phyloP scores from a whole-genome alignment of 2,113 vertebrate species.

The Varanus salvator region DNA sequence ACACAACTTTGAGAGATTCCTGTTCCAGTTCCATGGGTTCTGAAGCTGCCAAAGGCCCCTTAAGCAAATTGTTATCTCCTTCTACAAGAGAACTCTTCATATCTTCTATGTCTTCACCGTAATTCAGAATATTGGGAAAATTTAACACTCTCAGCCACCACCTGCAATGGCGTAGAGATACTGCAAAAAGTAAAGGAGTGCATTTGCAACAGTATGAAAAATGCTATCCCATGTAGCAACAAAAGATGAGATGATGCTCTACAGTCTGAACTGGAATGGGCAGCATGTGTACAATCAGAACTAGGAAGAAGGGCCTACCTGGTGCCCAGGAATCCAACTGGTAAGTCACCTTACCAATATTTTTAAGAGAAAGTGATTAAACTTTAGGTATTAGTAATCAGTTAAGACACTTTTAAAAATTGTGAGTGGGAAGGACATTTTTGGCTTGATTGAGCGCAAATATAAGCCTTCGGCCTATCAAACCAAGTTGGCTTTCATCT shows the following conservation, averaged over 20 bases:
- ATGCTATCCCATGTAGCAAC: background rate
- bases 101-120: background rate
- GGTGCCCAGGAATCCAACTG: background rate
- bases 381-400: background rate
- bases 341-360: background rate
- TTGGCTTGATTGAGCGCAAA: background rate
- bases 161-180: background rate
- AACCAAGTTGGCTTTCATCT: background rate
- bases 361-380: background rate
- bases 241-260: background rate
- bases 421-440: background rate
- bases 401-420: background rate
- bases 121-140: background rate
- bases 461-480: background rate
- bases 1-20: background rate
- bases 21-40: background rate
- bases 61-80: background rate
- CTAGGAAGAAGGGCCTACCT: background rate
- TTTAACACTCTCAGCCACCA: background rate
- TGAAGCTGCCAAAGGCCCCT: background rate
- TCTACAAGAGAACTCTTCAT: background rate
- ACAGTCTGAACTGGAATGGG: background rate
- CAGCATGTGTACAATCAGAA: background rate
- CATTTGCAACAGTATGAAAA: background rate
- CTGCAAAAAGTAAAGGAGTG: background rate